phyloP scores from a whole-genome alignment of 2,797 vertebrate genomes.

The Rachycentron canadum region DNA sequence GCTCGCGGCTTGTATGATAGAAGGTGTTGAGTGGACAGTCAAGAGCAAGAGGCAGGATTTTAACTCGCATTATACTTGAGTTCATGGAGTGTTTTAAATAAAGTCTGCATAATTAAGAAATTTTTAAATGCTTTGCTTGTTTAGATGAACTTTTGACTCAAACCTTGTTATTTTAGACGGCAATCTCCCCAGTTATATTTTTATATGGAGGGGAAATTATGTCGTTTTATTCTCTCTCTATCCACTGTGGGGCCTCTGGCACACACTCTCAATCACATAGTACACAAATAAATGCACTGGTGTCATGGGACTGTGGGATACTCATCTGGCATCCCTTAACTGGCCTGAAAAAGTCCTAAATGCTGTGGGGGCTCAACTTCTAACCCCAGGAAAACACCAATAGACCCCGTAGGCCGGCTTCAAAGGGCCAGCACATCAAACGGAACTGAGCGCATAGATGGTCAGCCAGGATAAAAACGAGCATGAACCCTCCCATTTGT shows the following conservation, averaged over 20 bases:
- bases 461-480: conserved; percentile 73
- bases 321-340: conserved; percentile 81
- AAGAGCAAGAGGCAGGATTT: neutral
- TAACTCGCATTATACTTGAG: neutral
- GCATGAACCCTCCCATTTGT: conserved; percentile 68
- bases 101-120: too few relatives aligned
- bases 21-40: too few relatives aligned
- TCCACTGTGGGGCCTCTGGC: neutral
- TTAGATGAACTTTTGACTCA: neutral
- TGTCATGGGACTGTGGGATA: conserved; percentile 50
- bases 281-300: neutral
- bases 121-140: neutral
- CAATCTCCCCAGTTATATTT: neutral
- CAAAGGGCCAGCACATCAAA: conserved; percentile 83
- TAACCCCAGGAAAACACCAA: conserved; percentile 82
- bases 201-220: neutral
- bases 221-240: neutral
- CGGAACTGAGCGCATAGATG: conserved; percentile 68
- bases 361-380: conserved; percentile 77
- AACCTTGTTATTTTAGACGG: neutral
- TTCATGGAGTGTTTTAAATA: neutral
- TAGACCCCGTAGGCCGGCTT: conserved; percentile 79
- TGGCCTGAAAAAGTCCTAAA: conserved; percentile 64
- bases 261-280: conserved; percentile 16
- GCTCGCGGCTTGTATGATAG: neutral